Evolutionary conservation across 2,888 invertebrate species (phyloP).

Genomic region (Melitaea athalia): DNA sequence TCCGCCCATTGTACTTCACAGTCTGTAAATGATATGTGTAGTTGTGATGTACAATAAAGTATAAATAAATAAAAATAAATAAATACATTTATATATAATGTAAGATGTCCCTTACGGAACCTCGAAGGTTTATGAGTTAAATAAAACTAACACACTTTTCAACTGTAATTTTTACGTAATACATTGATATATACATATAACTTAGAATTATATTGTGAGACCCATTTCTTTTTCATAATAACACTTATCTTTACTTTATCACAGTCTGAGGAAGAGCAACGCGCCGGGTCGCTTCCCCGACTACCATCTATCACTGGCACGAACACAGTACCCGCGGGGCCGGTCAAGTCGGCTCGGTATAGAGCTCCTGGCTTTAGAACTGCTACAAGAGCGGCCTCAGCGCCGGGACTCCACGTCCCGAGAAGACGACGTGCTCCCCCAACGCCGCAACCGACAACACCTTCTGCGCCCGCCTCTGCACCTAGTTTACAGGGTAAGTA

Average conservation of each 20-base stretch:
- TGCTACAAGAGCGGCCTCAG: conserved; percentile 88
- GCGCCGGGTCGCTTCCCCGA: conserved; percentile 90
- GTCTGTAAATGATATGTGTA: too few relatives aligned
- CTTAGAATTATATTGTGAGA: too few relatives aligned
- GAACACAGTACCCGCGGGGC: conserved; percentile 79
- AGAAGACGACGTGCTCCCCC: conserved; percentile 81
- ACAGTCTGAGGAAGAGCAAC: conserved; percentile 81
- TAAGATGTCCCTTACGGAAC: too few relatives aligned
- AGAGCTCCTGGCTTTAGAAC: conserved; percentile 91
- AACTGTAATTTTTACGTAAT: too few relatives aligned
- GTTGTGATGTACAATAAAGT: too few relatives aligned
- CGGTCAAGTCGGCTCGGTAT: conserved; percentile 93
- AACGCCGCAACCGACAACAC: conserved; percentile 65
- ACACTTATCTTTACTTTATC: conserved; percentile 20
- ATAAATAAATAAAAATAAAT: too few relatives aligned
- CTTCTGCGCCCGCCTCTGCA: conserved; percentile 71
- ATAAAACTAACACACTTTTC: too few relatives aligned
- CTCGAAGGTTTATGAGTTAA: too few relatives aligned
- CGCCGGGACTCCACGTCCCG: conserved; percentile 88
- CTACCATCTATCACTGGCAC: conserved; percentile 81
- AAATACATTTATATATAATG: too few relatives aligned
- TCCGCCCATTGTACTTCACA: too few relatives aligned
- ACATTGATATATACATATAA: too few relatives aligned
- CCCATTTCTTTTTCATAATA: neutral
- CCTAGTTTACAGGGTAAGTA: conserved; percentile 83